phyloP scores from a whole-genome alignment of 2,113 vertebrate genomes.

The Urocitellus parryii region DNA sequence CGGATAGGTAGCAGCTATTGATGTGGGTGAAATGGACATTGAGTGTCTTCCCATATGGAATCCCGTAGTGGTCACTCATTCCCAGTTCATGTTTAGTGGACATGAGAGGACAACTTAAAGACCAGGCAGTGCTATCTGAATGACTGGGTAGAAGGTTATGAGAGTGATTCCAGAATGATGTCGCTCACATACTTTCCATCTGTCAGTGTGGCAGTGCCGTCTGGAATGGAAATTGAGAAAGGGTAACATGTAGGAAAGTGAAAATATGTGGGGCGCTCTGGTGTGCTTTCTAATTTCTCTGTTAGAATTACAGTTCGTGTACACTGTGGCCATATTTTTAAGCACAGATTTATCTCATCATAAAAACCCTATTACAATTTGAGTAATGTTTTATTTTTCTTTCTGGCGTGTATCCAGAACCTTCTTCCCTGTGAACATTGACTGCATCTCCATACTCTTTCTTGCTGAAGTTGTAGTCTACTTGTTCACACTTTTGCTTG shows the following conservation, averaged over 20 bases:
- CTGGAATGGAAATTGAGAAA: constrained; percentile 63
- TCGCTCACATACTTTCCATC: constrained; percentile 33
- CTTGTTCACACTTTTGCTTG: constrained; percentile 31
- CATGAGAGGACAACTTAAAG: constrained; percentile 55
- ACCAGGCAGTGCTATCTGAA: constrained; percentile 74
- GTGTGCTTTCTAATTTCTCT: constrained; percentile 62
- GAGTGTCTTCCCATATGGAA: constrained; percentile 70
- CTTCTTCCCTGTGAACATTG: constrained; percentile 50
- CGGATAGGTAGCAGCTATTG: constrained; percentile 84
- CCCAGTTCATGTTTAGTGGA: constrained; percentile 55
- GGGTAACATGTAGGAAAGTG: constrained; percentile 62
- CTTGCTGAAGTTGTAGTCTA: constrained; percentile 49
- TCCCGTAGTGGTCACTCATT: constrained; percentile 51
- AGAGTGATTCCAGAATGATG: constrained; percentile 58
- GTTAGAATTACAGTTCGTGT: constrained; percentile 46
- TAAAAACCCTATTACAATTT: constrained; percentile 41
- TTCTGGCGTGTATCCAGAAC: background rate
- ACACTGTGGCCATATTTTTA: constrained; percentile 53
- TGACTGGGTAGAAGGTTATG: constrained; percentile 46
- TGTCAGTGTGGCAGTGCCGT: constrained; percentile 64
- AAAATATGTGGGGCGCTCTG: constrained; percentile 24
- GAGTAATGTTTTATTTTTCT: constrained; percentile 56
- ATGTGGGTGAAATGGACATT: constrained; percentile 73
- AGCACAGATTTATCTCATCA: constrained; percentile 5
- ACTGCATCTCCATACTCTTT: constrained; percentile 55